Conservation (phyloP, 2,888 invertebrate genomes). For the Leucozona laternaria region DNA sequence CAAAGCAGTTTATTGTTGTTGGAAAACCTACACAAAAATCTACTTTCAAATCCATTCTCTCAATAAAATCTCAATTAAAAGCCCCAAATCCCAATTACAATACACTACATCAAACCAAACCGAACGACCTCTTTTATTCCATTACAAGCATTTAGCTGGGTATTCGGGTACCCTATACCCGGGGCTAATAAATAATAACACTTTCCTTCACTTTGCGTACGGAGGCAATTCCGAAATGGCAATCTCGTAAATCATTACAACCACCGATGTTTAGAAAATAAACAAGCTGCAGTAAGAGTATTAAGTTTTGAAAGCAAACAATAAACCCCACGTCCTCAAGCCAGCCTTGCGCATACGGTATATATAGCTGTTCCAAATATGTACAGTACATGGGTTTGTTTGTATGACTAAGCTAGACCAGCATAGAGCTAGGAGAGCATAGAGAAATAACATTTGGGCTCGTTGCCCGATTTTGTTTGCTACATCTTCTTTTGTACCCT, state of each 20-base stretch:
- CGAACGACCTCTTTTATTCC: conserved; percentile 21
- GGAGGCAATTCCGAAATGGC: conserved; percentile 53
- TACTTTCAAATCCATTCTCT: conserved; percentile 29
- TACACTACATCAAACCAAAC: conserved; percentile 5
- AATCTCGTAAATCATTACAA: conserved; percentile 66
- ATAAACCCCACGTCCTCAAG: conserved; percentile 12
- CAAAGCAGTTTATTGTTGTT: not conserved
- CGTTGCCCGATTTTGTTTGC: conserved; percentile 60
- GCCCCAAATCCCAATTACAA: conserved; percentile 33
- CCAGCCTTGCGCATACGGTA: conserved; percentile 9
- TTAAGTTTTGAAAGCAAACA: conserved; percentile 67
- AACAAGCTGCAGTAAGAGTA: conserved; percentile 66
- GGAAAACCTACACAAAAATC: not conserved
- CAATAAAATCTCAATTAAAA: conserved; percentile 73
- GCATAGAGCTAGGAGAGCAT: not conserved
- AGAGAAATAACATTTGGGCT: conserved; percentile 67
- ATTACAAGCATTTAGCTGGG: conserved; percentile 46
- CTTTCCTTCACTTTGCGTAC: conserved; percentile 47
- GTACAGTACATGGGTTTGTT: conserved; percentile 2
- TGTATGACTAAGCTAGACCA: conserved; percentile 13
- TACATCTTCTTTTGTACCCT: conserved; percentile 57
- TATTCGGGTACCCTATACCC: conserved; percentile 18
- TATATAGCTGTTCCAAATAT: not conserved
- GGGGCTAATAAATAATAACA: conserved; percentile 51
- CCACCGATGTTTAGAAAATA: conserved; percentile 63